A percentile compares a stretch with the other conserved stretches of the same genome.
Evolutionary conservation across 2,888 invertebrate species (phyloP).

Genomic region (Furcula furcula): DNA sequence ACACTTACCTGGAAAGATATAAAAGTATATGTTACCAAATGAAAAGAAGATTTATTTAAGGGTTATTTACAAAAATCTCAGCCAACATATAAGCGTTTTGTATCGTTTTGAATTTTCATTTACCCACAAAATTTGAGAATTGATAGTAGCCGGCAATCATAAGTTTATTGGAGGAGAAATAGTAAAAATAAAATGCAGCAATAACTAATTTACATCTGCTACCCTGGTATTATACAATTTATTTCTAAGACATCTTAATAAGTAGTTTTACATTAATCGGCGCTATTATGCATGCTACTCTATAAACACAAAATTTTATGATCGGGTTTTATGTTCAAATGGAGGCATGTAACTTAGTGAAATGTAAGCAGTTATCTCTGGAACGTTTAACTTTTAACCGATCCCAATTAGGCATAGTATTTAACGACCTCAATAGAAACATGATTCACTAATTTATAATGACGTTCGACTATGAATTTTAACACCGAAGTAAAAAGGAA

Average conservation of each 20-base stretch:
- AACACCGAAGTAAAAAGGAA: too few relatives aligned
- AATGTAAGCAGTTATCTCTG: conserved; percentile 23
- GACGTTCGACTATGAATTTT: too few relatives aligned
- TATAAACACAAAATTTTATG: conserved; percentile 45
- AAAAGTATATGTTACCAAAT: conserved; percentile 50
- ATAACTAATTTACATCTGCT: conserved; percentile 23
- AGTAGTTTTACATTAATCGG: conserved; percentile 61
- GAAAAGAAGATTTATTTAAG: conserved; percentile 26
- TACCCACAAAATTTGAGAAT: too few relatives aligned
- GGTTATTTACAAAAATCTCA: too few relatives aligned
- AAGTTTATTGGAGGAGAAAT: too few relatives aligned
- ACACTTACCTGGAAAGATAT: conserved; percentile 75
- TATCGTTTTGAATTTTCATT: too few relatives aligned
- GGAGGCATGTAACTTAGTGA: conserved; percentile 19
- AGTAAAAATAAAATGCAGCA: too few relatives aligned
- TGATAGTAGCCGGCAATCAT: too few relatives aligned
- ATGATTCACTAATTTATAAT: conserved; percentile 4
- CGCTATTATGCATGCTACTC: conserved; percentile 43
- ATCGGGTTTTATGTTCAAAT: conserved; percentile 32
- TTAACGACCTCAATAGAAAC: conserved; percentile 15
- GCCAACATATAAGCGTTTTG: too few relatives aligned
- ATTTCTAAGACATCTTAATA: conserved; percentile 37
- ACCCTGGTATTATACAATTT: conserved; percentile 24
- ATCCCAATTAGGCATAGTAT: conserved; percentile 20
- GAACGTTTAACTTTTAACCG: conserved; percentile 24